A percentile compares a stretch with the other conserved stretches of the same genome.
phyloP scores from a whole-genome alignment of 2,888 invertebrate genomes.

The Gerosis bhagava region DNA sequence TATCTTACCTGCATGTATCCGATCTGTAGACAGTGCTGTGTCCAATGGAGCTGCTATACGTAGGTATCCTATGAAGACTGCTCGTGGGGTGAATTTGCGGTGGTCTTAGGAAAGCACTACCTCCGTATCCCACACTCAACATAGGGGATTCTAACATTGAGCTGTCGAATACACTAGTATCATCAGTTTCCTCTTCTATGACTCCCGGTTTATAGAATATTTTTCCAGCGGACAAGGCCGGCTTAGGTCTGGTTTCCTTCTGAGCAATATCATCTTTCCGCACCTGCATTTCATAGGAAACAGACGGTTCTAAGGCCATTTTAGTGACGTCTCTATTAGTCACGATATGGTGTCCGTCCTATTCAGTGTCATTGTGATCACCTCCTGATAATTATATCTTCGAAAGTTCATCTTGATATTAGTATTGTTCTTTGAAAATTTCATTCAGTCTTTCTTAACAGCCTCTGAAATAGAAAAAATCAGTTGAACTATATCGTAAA shows the following conservation, averaged over 20 bases:
- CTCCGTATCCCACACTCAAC: conserved; percentile 54
- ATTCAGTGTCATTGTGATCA: conserved; percentile 5
- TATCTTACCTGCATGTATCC: conserved; percentile 79
- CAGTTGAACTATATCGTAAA: too few species aligned
- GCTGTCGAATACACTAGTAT: conserved; percentile 73
- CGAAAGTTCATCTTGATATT: conserved; percentile 2
- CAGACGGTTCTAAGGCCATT: conserved; percentile 54
- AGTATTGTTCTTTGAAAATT: not conserved
- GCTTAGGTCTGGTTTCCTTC: conserved; percentile 47
- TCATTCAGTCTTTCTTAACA: conserved; percentile 25
- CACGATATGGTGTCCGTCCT: conserved; percentile 47
- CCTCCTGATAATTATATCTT: not conserved
- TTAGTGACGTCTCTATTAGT: conserved; percentile 35
- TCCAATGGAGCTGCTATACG: conserved; percentile 83
- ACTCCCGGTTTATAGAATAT: conserved; percentile 76
- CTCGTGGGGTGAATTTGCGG: conserved; percentile 60
- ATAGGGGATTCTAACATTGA: conserved; percentile 71
- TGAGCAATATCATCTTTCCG: conserved; percentile 49
- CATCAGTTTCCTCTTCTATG: conserved; percentile 72
- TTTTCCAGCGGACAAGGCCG: conserved; percentile 60
- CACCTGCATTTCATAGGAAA: conserved; percentile 65
- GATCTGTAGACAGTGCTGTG: conserved; percentile 78
- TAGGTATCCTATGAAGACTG: conserved; percentile 82
- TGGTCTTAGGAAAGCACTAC: conserved; percentile 55
- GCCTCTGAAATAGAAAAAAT: conserved; percentile 29